Conservation (phyloP, 2,797 vertebrate species). For the Anguilla anguilla region DNA sequence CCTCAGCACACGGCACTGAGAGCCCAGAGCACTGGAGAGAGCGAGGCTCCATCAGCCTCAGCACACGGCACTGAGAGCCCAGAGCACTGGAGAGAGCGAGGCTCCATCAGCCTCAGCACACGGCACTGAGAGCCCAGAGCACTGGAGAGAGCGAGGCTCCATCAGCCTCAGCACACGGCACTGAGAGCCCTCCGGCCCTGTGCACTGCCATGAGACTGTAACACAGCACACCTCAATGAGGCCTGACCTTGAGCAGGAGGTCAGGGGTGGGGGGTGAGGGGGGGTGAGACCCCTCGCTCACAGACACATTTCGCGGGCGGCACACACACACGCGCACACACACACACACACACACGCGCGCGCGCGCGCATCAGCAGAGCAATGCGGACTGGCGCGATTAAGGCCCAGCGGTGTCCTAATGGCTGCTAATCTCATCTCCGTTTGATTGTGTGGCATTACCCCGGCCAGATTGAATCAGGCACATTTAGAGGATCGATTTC, state of each 20-base stretch:
- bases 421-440: slow-evolving; percentile 13
- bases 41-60: too few species aligned
- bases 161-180: neutral
- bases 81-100: too few species aligned
- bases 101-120: too few species aligned
- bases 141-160: neutral
- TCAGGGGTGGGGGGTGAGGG: neutral
- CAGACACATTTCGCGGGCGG: neutral
- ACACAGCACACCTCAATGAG: neutral
- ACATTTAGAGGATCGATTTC: slow-evolving; percentile 22
- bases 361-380: neutral
- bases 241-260: neutral
- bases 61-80: too few species aligned
- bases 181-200: neutral
- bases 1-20: too few species aligned
- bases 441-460: slow-evolving; percentile 26
- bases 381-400: neutral
- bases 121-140: too few species aligned
- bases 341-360: too few species aligned
- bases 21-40: too few species aligned
- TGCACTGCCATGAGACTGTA: neutral
- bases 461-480: slow-evolving; percentile 18
- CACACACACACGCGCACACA: too few species aligned
- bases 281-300: neutral
- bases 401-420: neutral